These are phyloP conservation scores for Pseudorhombus dupliciocellatus DNA, from an alignment of 2,113 vertebrate species.

Conservation along the genomic window DNA sequence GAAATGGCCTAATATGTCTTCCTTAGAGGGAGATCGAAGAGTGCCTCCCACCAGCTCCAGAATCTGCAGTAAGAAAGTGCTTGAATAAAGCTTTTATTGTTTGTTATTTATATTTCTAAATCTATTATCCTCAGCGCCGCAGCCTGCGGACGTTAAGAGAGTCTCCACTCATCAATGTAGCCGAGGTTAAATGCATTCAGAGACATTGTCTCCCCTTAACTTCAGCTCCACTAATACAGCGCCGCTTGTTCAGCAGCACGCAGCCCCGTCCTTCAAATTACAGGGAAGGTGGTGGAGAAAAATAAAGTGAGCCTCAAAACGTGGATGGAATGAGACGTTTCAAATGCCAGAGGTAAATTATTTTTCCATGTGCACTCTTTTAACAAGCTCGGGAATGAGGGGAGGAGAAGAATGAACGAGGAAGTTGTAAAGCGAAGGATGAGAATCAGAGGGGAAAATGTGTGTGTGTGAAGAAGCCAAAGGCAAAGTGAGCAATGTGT, in stretches of 20 bases:
- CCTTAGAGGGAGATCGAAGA: neutral
- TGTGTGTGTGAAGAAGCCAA: slow-evolving; percentile 1
- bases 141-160: neutral
- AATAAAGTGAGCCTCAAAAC: too few species aligned
- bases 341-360: neutral
- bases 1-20: too few species aligned
- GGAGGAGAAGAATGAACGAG: neutral
- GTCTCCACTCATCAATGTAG: neutral
- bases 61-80: neutral
- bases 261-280: neutral
- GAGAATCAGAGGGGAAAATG: neutral
- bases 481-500: slow-evolving; percentile 17
- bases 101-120: neutral
- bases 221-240: neutral
- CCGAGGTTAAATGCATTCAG: neutral
- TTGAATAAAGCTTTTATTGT: neutral
- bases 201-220: neutral
- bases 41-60: neutral
- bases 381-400: neutral
- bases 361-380: neutral
- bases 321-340: neutral
- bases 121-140: neutral
- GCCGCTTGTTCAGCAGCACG: neutral
- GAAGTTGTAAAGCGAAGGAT: neutral
- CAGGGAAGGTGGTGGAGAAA: neutral